Base-by-base conservation (phyloP, 2,113 vertebrate species). In the Notothenia coriiceps region DNA sequence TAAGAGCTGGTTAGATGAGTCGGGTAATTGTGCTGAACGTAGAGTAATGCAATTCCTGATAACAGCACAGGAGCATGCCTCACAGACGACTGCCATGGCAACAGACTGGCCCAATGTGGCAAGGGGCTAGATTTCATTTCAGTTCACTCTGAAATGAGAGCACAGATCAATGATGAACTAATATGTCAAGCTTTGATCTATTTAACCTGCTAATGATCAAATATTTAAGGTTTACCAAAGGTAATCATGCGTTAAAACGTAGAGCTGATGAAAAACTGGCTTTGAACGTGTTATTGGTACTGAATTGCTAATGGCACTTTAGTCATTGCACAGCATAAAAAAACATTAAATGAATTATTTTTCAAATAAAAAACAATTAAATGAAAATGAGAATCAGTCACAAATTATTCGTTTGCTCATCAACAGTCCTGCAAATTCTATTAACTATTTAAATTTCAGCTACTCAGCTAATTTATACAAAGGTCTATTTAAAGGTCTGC, bases 21-120 rank as follows among this genome's bases (percentile, higher is more conserved):
- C 22, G 47, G 50, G 74, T 77, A 87, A 89, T 81, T 82, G 77
- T 82, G 78, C 74, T 57, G 70, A 86, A 84, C 51, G 43, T 79
- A 66, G 70, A 80, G 78, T 86, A 85, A 91, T 90, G 82, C 75
- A 77, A 79, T 76, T 86, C 25, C 18, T 79, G 72, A 84, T 70
- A 84, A 81, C 70, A 67, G 82, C 86, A 86, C 12, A 81, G 65
- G 60, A 82, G 73, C 78, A 73, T 74, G 85, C 55, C 50, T 88
- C 82, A 77, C 68, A 86, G 88, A 88, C 25, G 75, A 91, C 62
- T 85, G 79, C 90, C 90, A 93, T 93, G 86, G 90, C 90, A 93
- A 93, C 92, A 82, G 89, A 77, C 87, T 60, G 70, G 79, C 69
- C 84, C 79, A 84, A 81, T 81, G 84, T 80, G 84, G 71, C 70